Conservation (phyloP, 2,113 vertebrate genomes). For the Charina bottae region DNA sequence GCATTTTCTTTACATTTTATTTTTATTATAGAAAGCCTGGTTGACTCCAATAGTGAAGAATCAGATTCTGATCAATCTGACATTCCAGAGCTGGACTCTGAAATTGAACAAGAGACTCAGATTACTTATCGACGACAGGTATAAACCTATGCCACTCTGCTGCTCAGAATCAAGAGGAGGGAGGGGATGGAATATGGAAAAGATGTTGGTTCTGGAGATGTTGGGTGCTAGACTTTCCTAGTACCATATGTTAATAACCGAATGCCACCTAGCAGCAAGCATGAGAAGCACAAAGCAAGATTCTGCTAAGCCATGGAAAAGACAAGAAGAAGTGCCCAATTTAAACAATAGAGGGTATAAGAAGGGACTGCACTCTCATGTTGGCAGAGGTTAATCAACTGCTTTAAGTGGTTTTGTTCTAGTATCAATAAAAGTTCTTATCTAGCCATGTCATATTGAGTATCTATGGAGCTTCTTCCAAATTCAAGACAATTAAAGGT, state of each 20-base stretch:
- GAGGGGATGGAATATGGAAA: neutral
- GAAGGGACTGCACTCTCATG: neutral
- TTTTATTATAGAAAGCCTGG: conserved; percentile 83
- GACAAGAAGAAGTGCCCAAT: neutral
- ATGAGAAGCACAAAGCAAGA: neutral
- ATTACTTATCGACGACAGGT: conserved; percentile 94
- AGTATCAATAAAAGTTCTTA: neutral
- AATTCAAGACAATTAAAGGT: neutral
- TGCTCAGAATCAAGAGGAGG: neutral
- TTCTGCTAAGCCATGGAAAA: neutral
- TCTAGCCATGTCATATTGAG: neutral
- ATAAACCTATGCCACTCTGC: neutral
- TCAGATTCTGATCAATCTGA: conserved; percentile 98
- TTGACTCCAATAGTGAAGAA: conserved; percentile 96
- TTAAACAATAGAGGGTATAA: neutral
- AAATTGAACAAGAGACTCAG: conserved; percentile 98
- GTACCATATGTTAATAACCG: neutral
- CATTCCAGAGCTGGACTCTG: conserved; percentile 97
- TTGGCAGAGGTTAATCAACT: neutral
- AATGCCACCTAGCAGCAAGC: neutral
- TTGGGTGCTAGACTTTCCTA: neutral
- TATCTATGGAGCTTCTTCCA: neutral
- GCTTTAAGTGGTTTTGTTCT: neutral
- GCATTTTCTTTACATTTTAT: conserved; percentile 33
- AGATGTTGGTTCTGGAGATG: neutral